Conservation (phyloP, 1,140 invertebrate genomes). For the Gerris buenoi region DNA sequence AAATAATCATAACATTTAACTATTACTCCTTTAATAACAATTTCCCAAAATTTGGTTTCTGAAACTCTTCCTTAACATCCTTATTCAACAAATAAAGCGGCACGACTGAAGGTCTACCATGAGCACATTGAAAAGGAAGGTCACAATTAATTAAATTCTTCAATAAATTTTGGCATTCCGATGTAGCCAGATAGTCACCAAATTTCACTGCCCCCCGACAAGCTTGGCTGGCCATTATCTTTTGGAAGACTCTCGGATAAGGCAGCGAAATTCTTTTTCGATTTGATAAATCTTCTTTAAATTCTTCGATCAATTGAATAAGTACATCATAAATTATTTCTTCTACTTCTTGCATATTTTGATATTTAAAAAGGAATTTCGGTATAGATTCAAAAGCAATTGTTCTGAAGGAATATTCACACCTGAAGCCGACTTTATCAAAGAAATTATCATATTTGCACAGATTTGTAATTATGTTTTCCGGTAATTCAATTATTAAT, state of each 20-base stretch:
- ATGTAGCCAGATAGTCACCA: not conserved
- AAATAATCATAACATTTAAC: too few relatives aligned
- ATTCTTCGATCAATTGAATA: not conserved
- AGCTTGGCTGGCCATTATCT: not conserved
- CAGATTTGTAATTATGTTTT: not conserved
- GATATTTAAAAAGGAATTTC: not conserved
- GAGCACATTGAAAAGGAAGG: not conserved
- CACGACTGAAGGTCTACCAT: not conserved
- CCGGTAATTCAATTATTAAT: not conserved
- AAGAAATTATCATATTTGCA: not conserved
- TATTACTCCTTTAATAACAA: too few relatives aligned
- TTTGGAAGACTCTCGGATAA: not conserved
- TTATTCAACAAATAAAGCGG: not conserved
- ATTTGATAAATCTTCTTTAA: not conserved
- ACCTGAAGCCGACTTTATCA: not conserved
- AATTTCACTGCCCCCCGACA: not conserved
- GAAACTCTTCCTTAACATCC: not conserved
- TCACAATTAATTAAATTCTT: not conserved
- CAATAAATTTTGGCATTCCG: not conserved
- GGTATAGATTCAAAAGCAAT: not conserved
- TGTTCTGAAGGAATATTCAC: not conserved
- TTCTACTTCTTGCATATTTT: not conserved
- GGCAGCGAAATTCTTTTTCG: not conserved
- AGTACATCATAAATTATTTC: not conserved
- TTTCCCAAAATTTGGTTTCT: not conserved